These are phyloP conservation scores for Pachypanchax playfairii DNA, from an alignment of 2,113 vertebrate species.

Conservation along the genomic window DNA sequence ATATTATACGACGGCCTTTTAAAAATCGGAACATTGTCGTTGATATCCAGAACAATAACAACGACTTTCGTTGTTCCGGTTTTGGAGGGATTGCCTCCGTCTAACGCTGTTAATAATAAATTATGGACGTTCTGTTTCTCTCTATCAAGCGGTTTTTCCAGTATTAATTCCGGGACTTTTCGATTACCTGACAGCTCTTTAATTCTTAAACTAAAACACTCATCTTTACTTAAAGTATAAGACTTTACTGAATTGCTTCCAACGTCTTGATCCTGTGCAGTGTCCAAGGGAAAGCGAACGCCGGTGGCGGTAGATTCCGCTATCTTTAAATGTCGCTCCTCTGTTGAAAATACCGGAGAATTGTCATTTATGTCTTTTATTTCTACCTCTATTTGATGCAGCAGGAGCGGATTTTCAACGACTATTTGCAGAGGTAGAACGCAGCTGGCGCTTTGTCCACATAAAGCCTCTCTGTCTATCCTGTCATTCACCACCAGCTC, in stretches of 20 bases:
- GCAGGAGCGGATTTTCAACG: constrained; percentile 79
- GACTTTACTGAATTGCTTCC: constrained; percentile 81
- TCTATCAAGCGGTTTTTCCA: constrained; percentile 72
- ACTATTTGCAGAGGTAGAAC: constrained; percentile 77
- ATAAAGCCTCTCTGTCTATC: constrained; percentile 85
- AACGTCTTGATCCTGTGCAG: constrained; percentile 81
- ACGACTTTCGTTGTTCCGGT: constrained; percentile 58
- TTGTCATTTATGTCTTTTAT: constrained; percentile 84
- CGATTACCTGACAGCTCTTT: constrained; percentile 58
- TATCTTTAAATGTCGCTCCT: constrained; percentile 65
- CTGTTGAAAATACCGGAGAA: constrained; percentile 73
- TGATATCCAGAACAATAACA: constrained; percentile 77
- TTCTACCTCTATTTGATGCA: constrained; percentile 79
- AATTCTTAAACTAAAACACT: constrained; percentile 74
- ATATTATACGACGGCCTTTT: constrained; percentile 79
- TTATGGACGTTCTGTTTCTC: constrained; percentile 72
- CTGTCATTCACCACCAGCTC: constrained; percentile 78
- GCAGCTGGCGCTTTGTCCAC: constrained; percentile 76
- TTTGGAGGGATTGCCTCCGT: constrained; percentile 68
- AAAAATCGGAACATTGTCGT: constrained; percentile 88
- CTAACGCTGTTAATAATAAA: constrained; percentile 74
- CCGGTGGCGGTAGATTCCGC: constrained; percentile 54
- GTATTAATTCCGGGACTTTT: constrained; percentile 63
- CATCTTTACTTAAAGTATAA: constrained; percentile 76
- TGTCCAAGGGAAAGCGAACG: constrained; percentile 78